Evolutionary conservation across 2,888 invertebrate genomes (phyloP).

Genomic region (Parapristionchus giblindavisi): DNA sequence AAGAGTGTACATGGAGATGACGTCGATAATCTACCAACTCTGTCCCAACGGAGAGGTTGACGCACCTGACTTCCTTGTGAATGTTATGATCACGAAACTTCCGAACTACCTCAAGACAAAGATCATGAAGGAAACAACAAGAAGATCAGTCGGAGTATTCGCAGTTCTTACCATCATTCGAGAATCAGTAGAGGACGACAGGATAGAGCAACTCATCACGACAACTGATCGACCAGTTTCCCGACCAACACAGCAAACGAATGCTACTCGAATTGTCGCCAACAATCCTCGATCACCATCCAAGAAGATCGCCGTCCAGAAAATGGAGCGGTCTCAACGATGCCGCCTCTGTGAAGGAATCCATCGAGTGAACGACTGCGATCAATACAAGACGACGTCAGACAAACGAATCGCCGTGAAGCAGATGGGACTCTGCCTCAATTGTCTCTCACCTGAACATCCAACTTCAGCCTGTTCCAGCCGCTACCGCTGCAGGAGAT

Average conservation of each 20-base stretch:
- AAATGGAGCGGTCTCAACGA: no score
- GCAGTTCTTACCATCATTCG: neutral
- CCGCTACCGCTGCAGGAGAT: neutral
- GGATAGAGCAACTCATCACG: conserved; percentile 4
- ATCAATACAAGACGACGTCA: neutral
- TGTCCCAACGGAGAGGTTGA: conserved; percentile 6
- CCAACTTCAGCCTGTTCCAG: neutral
- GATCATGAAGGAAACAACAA: neutral
- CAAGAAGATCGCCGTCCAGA: no score
- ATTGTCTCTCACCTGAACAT: conserved; percentile 1
- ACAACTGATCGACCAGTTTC: neutral
- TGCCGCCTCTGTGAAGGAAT: neutral
- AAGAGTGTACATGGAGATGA: conserved; percentile 7
- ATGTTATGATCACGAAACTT: conserved; percentile 16
- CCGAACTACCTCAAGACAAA: neutral
- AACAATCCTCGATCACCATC: no score
- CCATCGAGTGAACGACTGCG: conserved; percentile 1
- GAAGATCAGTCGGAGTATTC: neutral
- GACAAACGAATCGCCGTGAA: conserved; percentile 4
- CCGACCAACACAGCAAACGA: no score
- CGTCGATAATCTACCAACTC: conserved; percentile 2
- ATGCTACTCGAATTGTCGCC: no score
- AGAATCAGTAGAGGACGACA: neutral
- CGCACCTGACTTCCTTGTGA: conserved; percentile 20
- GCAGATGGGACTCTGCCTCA: neutral